Conservation (phyloP, 2,797 vertebrate species). For the Oreochromis grahami region DNA sequence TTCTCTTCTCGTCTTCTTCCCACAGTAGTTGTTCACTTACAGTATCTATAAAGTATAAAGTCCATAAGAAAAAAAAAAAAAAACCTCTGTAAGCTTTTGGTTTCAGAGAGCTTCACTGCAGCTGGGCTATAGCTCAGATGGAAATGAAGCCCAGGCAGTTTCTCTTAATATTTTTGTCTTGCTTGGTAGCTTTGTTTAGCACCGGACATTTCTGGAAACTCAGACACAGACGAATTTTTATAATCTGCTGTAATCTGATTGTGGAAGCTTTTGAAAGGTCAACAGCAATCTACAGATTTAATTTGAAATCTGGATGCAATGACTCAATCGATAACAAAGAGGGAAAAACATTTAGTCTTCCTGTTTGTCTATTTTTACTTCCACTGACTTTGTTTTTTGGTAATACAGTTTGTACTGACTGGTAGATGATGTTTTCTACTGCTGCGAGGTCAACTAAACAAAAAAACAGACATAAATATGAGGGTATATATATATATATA, state of each 20-base stretch:
- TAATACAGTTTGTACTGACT: not conserved
- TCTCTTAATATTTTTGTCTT: not conserved
- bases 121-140: not conserved
- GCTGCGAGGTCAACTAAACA: not conserved
- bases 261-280: conserved; percentile 35
- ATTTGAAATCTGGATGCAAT: conserved; percentile 21
- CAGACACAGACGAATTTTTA: not conserved
- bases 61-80: not conserved
- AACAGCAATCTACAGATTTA: conserved; percentile 14
- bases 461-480: not conserved
- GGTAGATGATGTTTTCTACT: not conserved
- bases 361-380: not conserved
- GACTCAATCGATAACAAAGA: not conserved
- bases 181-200: not conserved
- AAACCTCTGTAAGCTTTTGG: not conserved
- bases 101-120: not conserved
- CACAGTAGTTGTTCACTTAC: not conserved
- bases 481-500: not conserved
- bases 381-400: not conserved
- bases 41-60: not conserved
- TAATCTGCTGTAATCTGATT: conserved; percentile 39
- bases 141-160: not conserved
- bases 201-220: not conserved
- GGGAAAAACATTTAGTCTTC: not conserved
- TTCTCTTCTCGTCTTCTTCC: not conserved